Evolutionary conservation across 2,113 vertebrate genomes (phyloP).

Genomic region (Hemiprocne comata): DNA sequence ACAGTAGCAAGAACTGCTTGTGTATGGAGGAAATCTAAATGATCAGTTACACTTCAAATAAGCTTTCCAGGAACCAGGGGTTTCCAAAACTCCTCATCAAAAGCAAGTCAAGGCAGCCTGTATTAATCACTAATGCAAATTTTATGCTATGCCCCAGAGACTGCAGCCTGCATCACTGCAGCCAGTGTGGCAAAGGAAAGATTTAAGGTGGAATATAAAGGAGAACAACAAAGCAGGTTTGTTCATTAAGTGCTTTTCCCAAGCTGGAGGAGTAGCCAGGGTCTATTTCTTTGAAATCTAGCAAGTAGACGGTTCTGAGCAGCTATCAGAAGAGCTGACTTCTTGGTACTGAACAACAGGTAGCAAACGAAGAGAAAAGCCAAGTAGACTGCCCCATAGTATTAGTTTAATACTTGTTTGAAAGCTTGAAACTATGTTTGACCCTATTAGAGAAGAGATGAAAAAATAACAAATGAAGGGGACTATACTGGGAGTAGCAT

Average conservation of each 20-base stretch:
- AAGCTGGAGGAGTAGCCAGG: neutral
- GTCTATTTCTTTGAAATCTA: conserved; percentile 27
- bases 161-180: neutral
- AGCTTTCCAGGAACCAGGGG: neutral
- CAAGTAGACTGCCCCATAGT: neutral
- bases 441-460: neutral
- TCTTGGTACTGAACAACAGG: neutral
- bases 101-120: neutral
- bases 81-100: neutral
- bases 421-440: neutral
- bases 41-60: neutral
- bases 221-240: neutral
- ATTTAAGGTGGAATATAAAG: conserved; percentile 8
- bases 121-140: neutral
- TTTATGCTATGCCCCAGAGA: neutral
- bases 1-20: neutral
- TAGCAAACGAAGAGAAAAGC: neutral
- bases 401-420: neutral
- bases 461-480: neutral
- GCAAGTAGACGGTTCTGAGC: neutral
- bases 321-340: conserved; percentile 7
- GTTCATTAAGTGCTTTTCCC: neutral
- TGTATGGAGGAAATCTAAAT: neutral
- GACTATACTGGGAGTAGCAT: neutral
- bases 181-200: neutral